Conservation (phyloP, 2,113 vertebrate genomes). For the Steatornis caripensis region DNA sequence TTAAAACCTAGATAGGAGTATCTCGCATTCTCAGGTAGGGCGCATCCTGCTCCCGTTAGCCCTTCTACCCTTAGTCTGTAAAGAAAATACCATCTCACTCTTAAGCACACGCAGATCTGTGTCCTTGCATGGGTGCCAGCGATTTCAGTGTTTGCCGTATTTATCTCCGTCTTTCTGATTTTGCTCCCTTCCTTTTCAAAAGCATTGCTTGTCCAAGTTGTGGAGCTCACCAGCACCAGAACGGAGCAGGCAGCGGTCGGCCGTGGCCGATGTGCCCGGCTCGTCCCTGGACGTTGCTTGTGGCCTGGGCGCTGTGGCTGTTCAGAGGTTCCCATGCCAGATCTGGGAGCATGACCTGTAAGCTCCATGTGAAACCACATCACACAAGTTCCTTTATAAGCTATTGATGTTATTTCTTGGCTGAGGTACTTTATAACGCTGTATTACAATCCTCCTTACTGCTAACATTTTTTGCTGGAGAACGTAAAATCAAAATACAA, state of each 20-base stretch:
- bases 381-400: background rate
- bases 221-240: background rate
- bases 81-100: background rate
- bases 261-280: too few relatives aligned
- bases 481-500: background rate
- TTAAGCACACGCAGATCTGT: background rate
- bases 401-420: background rate
- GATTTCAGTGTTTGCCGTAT: background rate
- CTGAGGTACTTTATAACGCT: background rate
- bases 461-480: background rate
- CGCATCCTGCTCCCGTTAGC: background rate
- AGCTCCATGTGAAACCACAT: background rate
- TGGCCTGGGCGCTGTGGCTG: too few relatives aligned
- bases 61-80: background rate
- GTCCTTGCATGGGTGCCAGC: background rate
- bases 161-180: background rate
- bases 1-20: background rate
- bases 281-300: accelerated
- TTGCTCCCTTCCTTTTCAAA: background rate
- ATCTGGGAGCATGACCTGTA: background rate
- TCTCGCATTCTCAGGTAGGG: accelerated
- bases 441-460: background rate
- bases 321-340: background rate
- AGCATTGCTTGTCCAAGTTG: accelerated
- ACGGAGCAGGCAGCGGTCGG: too few relatives aligned